Evolutionary conservation across 2,888 invertebrate genomes (phyloP), one percentile per base, ranked within the genome.

Genomic region (Gisinianus flammeolus): DNA sequence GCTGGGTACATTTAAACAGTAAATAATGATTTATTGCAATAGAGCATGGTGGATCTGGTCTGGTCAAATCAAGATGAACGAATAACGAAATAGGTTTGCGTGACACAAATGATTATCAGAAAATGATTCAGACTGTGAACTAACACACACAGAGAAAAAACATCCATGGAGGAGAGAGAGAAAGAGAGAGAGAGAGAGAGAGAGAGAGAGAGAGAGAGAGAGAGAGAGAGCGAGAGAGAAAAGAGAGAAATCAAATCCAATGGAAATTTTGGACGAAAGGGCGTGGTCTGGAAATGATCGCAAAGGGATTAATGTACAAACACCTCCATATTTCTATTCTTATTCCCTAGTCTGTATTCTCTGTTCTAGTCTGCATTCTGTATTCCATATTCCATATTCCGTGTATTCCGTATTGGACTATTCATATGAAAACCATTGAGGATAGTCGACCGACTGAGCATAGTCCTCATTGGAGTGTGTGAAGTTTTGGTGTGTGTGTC

Each of bases 81-180:
- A 81, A 80, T 77, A 67, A 77, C 79, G 76, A 64, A 80, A 31
- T 33, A 79, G 77, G 62, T 26, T 81, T 82, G 83, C 83, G 83
- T 83, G 83, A 83, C 82, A 72, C 80, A 83, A 83, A 83, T 83
- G 82, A 83, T 83, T 83, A 83, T 70, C 62, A 77, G 75, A 81
- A 68, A 81, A 81, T 81, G 80, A 81, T 82, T 82, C 82, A 83
- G 81, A 81, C 83, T 83, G 80, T 80, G 79, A 78, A 81, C 30
- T 64, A 31, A 24, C 22, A 30, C 30, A n/a, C 30, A 76, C 26
- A 26, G 28, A 62, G 62, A 62, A 12, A 62, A 28, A 62, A 26
- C 22, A 62, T 44, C 22, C 73, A 73, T 72, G 74, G 76, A 69
- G 70, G 30, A 78, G 62, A 62, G 62, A 62, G 10, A 4, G 62